Evolutionary conservation across 2,797 vertebrate genomes (phyloP).

Genomic region (Syngnathus rostellatus): DNA sequence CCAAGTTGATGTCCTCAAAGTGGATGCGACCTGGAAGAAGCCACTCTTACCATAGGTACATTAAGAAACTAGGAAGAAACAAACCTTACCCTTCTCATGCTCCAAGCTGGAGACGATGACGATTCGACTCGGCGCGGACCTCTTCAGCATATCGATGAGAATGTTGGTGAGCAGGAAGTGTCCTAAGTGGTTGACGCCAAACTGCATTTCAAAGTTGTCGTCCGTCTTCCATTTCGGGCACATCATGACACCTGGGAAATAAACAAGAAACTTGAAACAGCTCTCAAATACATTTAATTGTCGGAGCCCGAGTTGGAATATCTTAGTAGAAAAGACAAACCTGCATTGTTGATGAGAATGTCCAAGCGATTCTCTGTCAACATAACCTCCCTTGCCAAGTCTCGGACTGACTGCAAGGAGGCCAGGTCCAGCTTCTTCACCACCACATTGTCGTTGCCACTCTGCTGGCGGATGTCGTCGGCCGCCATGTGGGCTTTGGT

Average conservation of each 20-base stretch:
- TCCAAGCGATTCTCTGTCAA: slow-evolving; percentile 58
- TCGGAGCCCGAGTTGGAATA: too few relatives aligned
- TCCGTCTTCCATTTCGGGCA: slow-evolving; percentile 63
- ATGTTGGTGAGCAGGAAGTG: slow-evolving; percentile 66
- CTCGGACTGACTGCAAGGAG: slow-evolving; percentile 62
- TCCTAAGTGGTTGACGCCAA: slow-evolving; percentile 66
- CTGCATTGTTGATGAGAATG: slow-evolving; percentile 72
- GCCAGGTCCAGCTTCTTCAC: slow-evolving; percentile 62
- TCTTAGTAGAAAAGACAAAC: slow-evolving; percentile 21
- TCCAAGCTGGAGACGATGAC: slow-evolving; percentile 55
- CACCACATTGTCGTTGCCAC: slow-evolving; percentile 62
- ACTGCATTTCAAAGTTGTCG: slow-evolving; percentile 68
- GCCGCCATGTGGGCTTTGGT: slow-evolving; percentile 50
- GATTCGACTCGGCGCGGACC: slow-evolving; percentile 51
- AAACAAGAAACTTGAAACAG: neutral
- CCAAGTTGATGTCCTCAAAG: slow-evolving; percentile 43
- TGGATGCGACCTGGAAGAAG: slow-evolving; percentile 50
- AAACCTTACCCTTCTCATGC: slow-evolving; percentile 42
- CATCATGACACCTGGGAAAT: slow-evolving; percentile 55
- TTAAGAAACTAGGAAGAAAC: neutral
- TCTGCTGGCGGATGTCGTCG: slow-evolving; percentile 59
- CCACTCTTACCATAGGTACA: neutral
- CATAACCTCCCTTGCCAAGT: slow-evolving; percentile 55
- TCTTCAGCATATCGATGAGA: slow-evolving; percentile 63
- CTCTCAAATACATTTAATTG: too few relatives aligned